Evolutionary conservation across 1,140 invertebrate genomes (phyloP), one percentile per base, ranked within the genome.

Genomic region (Spodoptera frugiperda): DNA sequence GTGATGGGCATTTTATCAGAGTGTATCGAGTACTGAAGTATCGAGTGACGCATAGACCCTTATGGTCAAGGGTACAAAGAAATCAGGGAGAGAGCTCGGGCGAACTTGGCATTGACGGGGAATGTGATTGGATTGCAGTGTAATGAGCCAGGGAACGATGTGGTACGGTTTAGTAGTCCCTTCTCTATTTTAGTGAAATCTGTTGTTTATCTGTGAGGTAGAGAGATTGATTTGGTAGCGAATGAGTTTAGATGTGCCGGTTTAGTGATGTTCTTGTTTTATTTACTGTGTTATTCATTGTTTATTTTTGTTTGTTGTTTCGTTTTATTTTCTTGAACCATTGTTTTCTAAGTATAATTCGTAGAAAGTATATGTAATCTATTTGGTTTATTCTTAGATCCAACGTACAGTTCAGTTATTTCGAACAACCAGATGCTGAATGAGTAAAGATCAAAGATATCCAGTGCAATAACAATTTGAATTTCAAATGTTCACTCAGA

Each of bases 1-100:
- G 33, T 39, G 33, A 39, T 11, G 15, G 46, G 10, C 33, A 15
- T 10, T 9, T 30, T 67, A 12, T 10, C 46, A 10, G 9, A 12
- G 12, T 14, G 15, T 30, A 39, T 39, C 6, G 33, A 39, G 6
- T 39, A 39, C 5, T 4, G 25, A 25, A 25, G 25, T 25, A 2
- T 39, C 33, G 33, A 39, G 33, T 39, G 33, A 39, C 33, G 33
- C 33, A 39, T 39, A 6, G 33, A 39, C 4, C 51, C 76, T 61
- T 75, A 78, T 86, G 87, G 88, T 89, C 89, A 91, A 91, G 89
- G 88, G 85, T 86, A 86, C 80, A 84, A 88, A 91, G 87, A 89
- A 91, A 91, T 91, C 89, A 89, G 76, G 19, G 74, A 83, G 83
- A 91, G 81, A 91, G 88, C 84, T 63, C 59, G 33, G 39, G 67